Evolutionary conservation across 2,888 invertebrate genomes (phyloP).

Genomic region (Campoplex capitator): DNA sequence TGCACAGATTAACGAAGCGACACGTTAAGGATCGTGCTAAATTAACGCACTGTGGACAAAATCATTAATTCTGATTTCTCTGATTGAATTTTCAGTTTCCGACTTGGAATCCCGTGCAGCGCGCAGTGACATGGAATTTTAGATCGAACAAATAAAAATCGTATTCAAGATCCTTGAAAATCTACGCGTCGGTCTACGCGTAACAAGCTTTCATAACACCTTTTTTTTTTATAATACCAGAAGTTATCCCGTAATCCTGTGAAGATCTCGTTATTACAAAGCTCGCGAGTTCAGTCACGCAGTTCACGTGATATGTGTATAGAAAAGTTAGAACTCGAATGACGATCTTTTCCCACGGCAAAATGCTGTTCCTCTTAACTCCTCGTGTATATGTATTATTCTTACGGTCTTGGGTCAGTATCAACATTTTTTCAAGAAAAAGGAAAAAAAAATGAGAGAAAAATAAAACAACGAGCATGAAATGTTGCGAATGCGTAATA

Average conservation of each 20-base stretch:
- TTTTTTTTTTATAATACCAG: slow-evolving; percentile 20
- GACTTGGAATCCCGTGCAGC: background rate
- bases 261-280: slow-evolving; percentile 34
- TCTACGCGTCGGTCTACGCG: background rate
- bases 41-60: background rate
- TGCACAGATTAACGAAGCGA: background rate
- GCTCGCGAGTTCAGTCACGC: slow-evolving; percentile 7
- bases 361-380: slow-evolving; percentile 44
- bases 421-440: slow-evolving; percentile 30
- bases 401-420: slow-evolving; percentile 28
- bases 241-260: slow-evolving; percentile 43
- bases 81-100: background rate
- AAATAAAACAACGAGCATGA: slow-evolving; percentile 8
- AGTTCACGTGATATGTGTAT: slow-evolving; percentile 24
- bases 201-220: slow-evolving; percentile 19
- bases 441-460: slow-evolving; percentile 17
- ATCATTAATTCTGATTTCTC: background rate
- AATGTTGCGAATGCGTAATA: slow-evolving; percentile 45
- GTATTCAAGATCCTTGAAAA: background rate
- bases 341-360: slow-evolving; percentile 63
- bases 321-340: slow-evolving; percentile 40
- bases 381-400: slow-evolving; percentile 27
- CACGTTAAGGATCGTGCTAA: too few relatives aligned
- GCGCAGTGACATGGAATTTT: background rate
- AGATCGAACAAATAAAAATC: background rate